Evolutionary conservation across 2,888 invertebrate genomes (phyloP).

Genomic region (Agriopis leucophaearia): DNA sequence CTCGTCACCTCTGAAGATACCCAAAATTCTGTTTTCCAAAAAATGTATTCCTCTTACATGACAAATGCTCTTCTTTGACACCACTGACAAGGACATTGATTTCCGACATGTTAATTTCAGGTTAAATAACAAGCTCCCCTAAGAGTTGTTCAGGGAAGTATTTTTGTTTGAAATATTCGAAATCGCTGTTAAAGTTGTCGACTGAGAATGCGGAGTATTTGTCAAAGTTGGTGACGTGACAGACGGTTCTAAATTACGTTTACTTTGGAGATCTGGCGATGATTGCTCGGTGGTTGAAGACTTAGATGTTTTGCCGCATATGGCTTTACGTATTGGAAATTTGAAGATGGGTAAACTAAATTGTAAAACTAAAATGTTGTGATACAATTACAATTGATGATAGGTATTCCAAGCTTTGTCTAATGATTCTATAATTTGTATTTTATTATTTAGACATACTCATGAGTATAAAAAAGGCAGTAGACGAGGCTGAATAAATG

Average conservation of each 20-base stretch:
- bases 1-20: slow-evolving; percentile 50
- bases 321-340: not conserved
- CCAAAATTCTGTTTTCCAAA: slow-evolving; percentile 51
- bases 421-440: too few species aligned
- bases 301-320: not conserved
- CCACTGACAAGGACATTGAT: slow-evolving; percentile 76
- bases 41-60: slow-evolving; percentile 63
- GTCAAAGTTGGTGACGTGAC: slow-evolving; percentile 60
- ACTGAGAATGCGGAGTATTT: slow-evolving; percentile 62
- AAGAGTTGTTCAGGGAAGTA: slow-evolving; percentile 54
- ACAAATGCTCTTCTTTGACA: slow-evolving; percentile 64
- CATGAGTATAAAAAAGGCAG: too few species aligned
- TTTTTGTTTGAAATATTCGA: slow-evolving; percentile 64
- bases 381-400: not conserved
- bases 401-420: not conserved
- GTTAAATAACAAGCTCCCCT: slow-evolving; percentile 75
- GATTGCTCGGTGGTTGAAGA: slow-evolving; percentile 18
- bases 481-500: too few species aligned
- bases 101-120: slow-evolving; percentile 84
- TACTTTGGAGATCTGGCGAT: slow-evolving; percentile 11
- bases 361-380: not conserved
- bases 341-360: not conserved
- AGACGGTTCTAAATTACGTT: slow-evolving; percentile 54
- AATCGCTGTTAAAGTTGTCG: slow-evolving; percentile 54
- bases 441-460: too few species aligned